These are phyloP conservation scores for Phaethornis superciliosus DNA, from an alignment of 2,113 vertebrate genomes.

Conservation along the genomic window DNA sequence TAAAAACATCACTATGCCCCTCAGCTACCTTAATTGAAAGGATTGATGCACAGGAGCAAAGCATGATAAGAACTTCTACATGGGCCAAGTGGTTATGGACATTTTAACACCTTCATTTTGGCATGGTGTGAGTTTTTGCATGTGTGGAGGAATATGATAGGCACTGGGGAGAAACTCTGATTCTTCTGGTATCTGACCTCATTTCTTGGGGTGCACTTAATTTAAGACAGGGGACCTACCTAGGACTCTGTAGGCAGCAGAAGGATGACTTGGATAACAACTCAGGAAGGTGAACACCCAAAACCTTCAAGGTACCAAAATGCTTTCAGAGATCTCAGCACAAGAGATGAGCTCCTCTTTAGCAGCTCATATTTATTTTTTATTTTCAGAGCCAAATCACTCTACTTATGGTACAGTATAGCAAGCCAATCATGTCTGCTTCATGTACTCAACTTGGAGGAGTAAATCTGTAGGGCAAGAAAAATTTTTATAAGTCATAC, in stretches of 20 bases:
- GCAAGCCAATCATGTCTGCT: background rate
- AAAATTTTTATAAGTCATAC: background rate
- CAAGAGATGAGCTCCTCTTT: background rate
- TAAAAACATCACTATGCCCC: constrained; percentile 81
- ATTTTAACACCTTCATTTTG: constrained; percentile 49
- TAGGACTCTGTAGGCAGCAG: background rate
- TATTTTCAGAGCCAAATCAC: background rate
- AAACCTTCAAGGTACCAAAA: background rate
- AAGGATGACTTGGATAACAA: background rate
- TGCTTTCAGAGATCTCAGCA: background rate
- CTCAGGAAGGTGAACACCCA: background rate
- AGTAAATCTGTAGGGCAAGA: background rate
- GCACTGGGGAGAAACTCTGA: background rate
- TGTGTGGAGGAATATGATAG: background rate
- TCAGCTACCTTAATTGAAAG: constrained; percentile 63
- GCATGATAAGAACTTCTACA: constrained; percentile 39
- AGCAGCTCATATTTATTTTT: background rate
- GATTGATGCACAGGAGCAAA: constrained; percentile 46
- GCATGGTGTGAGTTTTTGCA: background rate
- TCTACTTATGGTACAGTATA: background rate
- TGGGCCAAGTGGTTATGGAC: constrained; percentile 10
- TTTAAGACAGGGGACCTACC: background rate
- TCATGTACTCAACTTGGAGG: background rate
- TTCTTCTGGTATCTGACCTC: background rate
- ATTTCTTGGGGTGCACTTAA: background rate